Evolutionary conservation across 2,888 invertebrate genomes (phyloP), one percentile per base, ranked within the genome.

Genomic region (Hedya salicella): DNA sequence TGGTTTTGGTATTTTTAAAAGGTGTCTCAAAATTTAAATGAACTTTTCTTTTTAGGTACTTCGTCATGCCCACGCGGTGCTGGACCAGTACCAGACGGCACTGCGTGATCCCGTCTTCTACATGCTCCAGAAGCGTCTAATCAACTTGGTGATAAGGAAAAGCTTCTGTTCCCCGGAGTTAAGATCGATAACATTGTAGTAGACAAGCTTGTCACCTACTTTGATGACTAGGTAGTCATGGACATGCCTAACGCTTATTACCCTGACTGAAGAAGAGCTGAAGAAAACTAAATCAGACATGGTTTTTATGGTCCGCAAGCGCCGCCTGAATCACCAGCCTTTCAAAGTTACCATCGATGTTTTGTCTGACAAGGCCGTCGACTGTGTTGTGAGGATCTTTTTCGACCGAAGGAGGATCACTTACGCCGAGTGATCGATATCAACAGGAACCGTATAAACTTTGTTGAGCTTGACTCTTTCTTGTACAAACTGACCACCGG

Each of bases 371-470:
- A 93, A 94, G 75, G 83, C 91, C 3, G 87, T 89, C 39, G 93
- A 94, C 71, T 94, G 94, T 52, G 93, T 95, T 9, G 93, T 96
- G 13, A 94, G 95, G 65, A 86, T 95, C 8, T 96, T 94, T 92
- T 83, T 95, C 70, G 96, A 95, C 75, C 96, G 32, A 95, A 95
- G 83, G 94, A 92, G 86, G 95, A 95, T 83, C 93, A 94, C 80
- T 89, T 93, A 75, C 95, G 94, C 67, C 93, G 93, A 62, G 86
- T 93, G 17, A 83, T 94, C 54, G 89, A 91, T 73, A 80, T 89
- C 69, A 87, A 90, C 75, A 89, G 91, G 80, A 88, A 86, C 67
- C 87, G 91, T 52, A 68, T 77, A 44, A 87, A 89, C 69, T 91
- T 92, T 90, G 75, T 92, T 17, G 92, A 92, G 70, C 85, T 92